Evolutionary conservation across 2,888 invertebrate species (phyloP).

Genomic region (Branchellion lobata): DNA sequence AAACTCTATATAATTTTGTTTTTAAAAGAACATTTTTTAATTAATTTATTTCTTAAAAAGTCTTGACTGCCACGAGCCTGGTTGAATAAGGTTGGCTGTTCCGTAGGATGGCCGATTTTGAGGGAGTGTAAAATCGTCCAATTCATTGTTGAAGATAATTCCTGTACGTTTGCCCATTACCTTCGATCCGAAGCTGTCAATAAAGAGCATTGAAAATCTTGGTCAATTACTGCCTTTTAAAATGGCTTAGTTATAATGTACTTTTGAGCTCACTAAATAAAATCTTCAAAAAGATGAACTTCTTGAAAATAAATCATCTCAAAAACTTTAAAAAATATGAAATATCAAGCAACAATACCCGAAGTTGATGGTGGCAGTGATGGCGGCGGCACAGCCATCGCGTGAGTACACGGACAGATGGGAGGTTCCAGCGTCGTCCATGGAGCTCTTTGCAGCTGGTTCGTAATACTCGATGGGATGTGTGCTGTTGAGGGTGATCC

Average conservation of each 20-base stretch:
- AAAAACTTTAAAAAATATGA: too few relatives aligned
- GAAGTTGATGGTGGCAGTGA: conserved; percentile 85
- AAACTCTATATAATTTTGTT: too few relatives aligned
- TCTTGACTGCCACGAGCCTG: too few relatives aligned
- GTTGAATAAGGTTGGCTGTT: conserved; percentile 78
- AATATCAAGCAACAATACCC: conserved; percentile 70
- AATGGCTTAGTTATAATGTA: too few relatives aligned
- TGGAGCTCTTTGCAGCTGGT: conserved; percentile 54
- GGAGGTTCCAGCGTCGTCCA: conserved; percentile 75
- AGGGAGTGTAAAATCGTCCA: conserved; percentile 49
- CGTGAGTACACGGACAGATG: conserved; percentile 81
- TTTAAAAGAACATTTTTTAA: too few relatives aligned
- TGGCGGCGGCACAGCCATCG: conserved; percentile 87
- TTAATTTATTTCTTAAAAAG: too few relatives aligned
- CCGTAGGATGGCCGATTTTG: conserved; percentile 69
- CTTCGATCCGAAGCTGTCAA: conserved; percentile 70
- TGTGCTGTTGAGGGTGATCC: conserved; percentile 57
- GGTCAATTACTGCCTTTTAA: too few relatives aligned
- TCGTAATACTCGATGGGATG: conserved; percentile 56
- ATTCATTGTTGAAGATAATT: conserved; percentile 63
- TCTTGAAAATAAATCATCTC: too few relatives aligned
- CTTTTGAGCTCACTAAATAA: too few relatives aligned
- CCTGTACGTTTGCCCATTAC: conserved; percentile 66
- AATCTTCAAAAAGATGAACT: too few relatives aligned
- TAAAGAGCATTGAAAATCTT: too few relatives aligned